Base-by-base conservation (phyloP, 2,797 vertebrate species). In the Mormyrops boulengeri region DNA sequence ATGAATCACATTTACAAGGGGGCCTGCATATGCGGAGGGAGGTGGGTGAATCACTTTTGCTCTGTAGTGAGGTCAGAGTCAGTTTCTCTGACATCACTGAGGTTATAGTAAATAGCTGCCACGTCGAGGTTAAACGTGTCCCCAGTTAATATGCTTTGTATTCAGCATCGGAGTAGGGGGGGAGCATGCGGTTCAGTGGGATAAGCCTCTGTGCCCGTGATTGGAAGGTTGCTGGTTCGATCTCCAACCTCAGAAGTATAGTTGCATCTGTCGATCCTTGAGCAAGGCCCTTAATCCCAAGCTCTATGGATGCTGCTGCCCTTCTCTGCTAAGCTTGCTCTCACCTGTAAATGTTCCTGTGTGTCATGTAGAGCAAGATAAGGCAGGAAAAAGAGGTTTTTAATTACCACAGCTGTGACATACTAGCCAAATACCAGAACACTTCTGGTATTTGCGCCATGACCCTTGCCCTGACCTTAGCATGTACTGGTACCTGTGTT, bases 401-500 rank as follows among this genome's bases (percentile, higher is more conserved):
- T 69, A 69, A 38, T 14, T 34, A 69, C 66, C 66, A 69, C 30
- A 4, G 4, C 66, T 69, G 66, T 69, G 66, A 69, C 30, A 12
- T 14, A 41, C 41, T 77, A 17, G 34, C 12, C 19, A 77, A 14
- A 5, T 30, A 73, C 1, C 30, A 17, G 30, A 69, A 69, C 2
- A 34, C 26, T 30, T 4, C 62, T 66, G 34, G 34, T 41, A 77
- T 12, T 77, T 80, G 73, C 30, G 12, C 66, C 4, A 73, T 73
- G 30, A 73, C 34, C 34, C 14, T 41, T 41, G 34, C 34, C 0
- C 69, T 77, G 66, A 73, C 73, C 69, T 41, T 12, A 77, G 69
- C 69, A 14, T 19, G 73, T 44, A 6, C 38, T 11, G 0, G 92
- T 93, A 96, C 96, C 96, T 94, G 96, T 97, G 92, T 95, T 97